Percentiles rank a stretch among this genome's conserved stretches.
Evolutionary conservation across 2,113 vertebrate genomes (phyloP).

Genomic region (Merops nubicus): DNA sequence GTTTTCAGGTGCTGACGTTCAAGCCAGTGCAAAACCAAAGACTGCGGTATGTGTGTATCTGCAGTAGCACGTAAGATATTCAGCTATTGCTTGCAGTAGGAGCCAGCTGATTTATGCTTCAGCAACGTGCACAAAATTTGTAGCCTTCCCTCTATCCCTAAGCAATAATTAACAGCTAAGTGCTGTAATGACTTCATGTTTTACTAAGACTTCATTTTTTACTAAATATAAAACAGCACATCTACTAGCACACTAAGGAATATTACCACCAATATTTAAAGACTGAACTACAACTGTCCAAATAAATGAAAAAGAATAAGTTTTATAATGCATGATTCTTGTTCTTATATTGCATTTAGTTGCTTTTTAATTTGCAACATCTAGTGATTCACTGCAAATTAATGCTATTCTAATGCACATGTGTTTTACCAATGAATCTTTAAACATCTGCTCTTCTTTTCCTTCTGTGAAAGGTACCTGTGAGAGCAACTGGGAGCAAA

Average conservation of each 20-base stretch:
- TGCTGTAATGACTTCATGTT: constrained; percentile 52
- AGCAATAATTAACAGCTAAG: constrained; percentile 65
- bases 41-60: not conserved
- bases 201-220: constrained; percentile 59
- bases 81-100: not conserved
- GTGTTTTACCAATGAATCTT: not conserved
- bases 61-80: not conserved
- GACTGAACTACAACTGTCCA: constrained; percentile 44
- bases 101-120: constrained; percentile 45
- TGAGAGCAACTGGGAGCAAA: not conserved
- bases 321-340: constrained; percentile 31
- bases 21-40: not conserved
- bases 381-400: constrained; percentile 23
- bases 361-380: constrained; percentile 32
- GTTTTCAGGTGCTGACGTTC: not conserved
- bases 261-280: constrained; percentile 65
- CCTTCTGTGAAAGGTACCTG: not conserved
- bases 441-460: constrained; percentile 4
- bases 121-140: constrained; percentile 52
- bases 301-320: constrained; percentile 53
- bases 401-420: constrained; percentile 2
- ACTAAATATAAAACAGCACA: constrained; percentile 35
- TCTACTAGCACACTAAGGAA: constrained; percentile 30
- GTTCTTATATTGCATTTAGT: constrained; percentile 3
- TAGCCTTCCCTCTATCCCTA: constrained; percentile 44